Conservation (phyloP, 2,888 invertebrate species). For the Plutella xylostella region DNA sequence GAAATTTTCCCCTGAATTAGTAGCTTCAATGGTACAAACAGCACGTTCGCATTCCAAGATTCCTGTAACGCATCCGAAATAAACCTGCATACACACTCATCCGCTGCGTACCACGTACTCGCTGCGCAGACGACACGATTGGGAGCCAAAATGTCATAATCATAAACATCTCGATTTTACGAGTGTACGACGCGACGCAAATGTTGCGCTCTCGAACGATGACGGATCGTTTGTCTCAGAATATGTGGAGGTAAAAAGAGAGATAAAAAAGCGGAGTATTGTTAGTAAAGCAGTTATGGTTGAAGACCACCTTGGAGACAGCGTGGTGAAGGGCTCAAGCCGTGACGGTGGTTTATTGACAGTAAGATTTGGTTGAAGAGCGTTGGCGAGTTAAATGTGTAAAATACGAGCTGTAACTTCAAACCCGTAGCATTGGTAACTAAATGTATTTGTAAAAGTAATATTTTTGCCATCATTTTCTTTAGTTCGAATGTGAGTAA, state of each 20-base stretch:
- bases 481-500: too few species aligned
- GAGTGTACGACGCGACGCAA: conserved; percentile 31
- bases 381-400: too few species aligned
- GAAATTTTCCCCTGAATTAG: neutral
- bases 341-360: neutral
- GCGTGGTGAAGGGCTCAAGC: neutral
- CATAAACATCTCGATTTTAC: conserved; percentile 24
- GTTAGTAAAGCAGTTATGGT: conserved; percentile 4
- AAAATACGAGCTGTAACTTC: too few species aligned
- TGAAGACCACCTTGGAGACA: neutral
- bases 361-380: too few species aligned
- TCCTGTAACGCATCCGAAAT: neutral
- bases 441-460: too few species aligned
- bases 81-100: neutral
- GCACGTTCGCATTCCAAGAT: too few species aligned
- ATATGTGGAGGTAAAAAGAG: conserved; percentile 19
- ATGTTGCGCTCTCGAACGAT: conserved; percentile 23
- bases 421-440: too few species aligned
- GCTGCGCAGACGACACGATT: conserved; percentile 17
- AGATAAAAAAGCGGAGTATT: conserved; percentile 20
- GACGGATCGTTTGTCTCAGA: conserved; percentile 29
- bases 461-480: too few species aligned
- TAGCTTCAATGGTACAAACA: too few species aligned
- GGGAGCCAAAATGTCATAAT: conserved; percentile 33
- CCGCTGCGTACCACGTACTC: neutral